A percentile compares a stretch with the other conserved stretches of the same genome.
These are phyloP conservation scores for Globia sparganii DNA, from an alignment of 2,888 invertebrate species.

Conservation along the genomic window DNA sequence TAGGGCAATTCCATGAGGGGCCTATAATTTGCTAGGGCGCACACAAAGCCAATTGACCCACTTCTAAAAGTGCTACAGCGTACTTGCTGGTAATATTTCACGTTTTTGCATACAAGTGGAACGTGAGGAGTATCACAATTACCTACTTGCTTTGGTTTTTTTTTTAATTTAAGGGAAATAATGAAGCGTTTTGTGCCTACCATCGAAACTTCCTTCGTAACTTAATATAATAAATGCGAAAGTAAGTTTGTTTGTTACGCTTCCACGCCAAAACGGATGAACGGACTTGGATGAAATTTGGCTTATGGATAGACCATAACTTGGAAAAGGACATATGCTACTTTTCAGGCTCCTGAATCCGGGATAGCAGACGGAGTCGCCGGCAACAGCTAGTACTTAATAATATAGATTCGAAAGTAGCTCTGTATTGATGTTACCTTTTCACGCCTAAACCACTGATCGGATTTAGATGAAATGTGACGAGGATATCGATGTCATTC, in stretches of 20 bases:
- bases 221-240: too few species aligned
- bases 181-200: background rate
- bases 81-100: conserved; percentile 71
- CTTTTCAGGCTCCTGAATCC: too few species aligned
- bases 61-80: conserved; percentile 55
- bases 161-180: conserved; percentile 24
- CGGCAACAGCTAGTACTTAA: too few species aligned
- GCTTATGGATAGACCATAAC: too few species aligned
- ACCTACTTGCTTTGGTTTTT: conserved; percentile 14
- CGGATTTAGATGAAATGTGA: background rate
- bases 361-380: too few species aligned
- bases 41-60: conserved; percentile 74
- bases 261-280: background rate
- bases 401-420: too few species aligned
- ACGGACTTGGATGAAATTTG: background rate
- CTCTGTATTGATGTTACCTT: too few species aligned
- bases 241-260: too few species aligned
- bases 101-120: conserved; percentile 76
- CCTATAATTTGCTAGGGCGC: conserved; percentile 66
- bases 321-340: too few species aligned
- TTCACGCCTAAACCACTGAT: background rate
- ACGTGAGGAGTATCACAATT: conserved; percentile 69
- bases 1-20: conserved; percentile 58
- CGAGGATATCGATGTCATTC: background rate
- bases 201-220: background rate